Evolutionary conservation across 2,113 vertebrate genomes (phyloP).

Genomic region (Balaenoptera acutorostrata): DNA sequence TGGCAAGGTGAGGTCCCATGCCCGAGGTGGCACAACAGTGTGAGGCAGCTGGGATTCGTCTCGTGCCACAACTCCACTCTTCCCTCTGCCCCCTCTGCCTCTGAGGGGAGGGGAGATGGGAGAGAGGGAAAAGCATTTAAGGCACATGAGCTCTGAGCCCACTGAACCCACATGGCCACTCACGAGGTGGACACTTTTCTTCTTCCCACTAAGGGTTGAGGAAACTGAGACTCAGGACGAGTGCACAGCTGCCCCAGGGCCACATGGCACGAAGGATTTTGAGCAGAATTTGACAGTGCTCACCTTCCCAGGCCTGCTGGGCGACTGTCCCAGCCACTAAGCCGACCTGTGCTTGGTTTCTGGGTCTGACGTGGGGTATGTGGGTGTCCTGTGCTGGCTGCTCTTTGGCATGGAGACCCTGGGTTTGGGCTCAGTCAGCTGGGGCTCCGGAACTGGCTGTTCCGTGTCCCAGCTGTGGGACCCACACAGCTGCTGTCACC

Average conservation of each 20-base stretch:
- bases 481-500: neutral
- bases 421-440: neutral
- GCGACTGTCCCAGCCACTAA: neutral
- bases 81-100: neutral
- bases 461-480: neutral
- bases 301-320: rapidly evolving
- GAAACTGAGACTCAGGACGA: neutral
- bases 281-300: neutral
- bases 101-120: neutral
- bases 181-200: rapidly evolving
- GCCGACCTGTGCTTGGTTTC: neutral
- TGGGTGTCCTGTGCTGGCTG: rapidly evolving
- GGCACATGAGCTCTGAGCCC: neutral
- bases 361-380: too few species aligned
- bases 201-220: neutral
- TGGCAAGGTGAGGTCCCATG: neutral
- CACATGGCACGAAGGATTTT: rapidly evolving
- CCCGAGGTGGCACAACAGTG: too few species aligned
- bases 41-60: neutral
- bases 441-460: rapidly evolving
- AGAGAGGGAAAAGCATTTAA: neutral
- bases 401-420: neutral
- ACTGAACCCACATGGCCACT: rapidly evolving
- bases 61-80: rapidly evolving
- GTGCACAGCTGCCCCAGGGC: neutral